These are phyloP conservation scores for Chrysocyon brachyurus DNA, from an alignment of 2,797 vertebrate species.

Conservation along the genomic window DNA sequence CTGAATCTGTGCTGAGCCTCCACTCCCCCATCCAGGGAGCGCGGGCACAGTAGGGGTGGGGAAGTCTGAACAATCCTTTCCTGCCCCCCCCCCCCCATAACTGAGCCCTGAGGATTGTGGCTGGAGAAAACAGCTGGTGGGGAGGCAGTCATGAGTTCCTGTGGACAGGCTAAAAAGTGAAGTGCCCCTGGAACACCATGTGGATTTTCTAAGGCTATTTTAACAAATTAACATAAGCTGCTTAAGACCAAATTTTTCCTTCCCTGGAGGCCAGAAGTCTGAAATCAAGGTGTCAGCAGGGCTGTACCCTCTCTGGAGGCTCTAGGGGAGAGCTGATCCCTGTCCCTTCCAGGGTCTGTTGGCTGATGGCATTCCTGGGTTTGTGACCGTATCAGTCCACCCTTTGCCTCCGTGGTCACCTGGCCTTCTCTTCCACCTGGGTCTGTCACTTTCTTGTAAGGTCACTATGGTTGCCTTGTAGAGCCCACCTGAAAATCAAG, in stretches of 20 bases:
- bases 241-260: neutral
- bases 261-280: neutral
- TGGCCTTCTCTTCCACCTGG: too few relatives aligned
- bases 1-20: neutral
- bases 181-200: accelerated
- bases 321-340: neutral
- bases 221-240: neutral
- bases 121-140: too few relatives aligned
- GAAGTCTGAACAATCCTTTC: neutral
- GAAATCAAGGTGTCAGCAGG: neutral
- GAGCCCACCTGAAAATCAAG: neutral
- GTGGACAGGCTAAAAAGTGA: neutral
- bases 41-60: accelerated
- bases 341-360: neutral
- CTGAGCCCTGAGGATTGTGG: neutral
- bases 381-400: neutral
- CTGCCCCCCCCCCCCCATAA: too few relatives aligned
- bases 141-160: neutral
- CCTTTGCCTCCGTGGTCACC: neutral
- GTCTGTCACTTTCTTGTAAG: neutral
- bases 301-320: neutral
- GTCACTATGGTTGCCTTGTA: neutral
- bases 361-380: neutral
- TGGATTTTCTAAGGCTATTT: neutral
- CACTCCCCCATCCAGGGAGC: neutral